phyloP scores from a whole-genome alignment of 2,888 invertebrate species.

The Dynastes grantii region DNA sequence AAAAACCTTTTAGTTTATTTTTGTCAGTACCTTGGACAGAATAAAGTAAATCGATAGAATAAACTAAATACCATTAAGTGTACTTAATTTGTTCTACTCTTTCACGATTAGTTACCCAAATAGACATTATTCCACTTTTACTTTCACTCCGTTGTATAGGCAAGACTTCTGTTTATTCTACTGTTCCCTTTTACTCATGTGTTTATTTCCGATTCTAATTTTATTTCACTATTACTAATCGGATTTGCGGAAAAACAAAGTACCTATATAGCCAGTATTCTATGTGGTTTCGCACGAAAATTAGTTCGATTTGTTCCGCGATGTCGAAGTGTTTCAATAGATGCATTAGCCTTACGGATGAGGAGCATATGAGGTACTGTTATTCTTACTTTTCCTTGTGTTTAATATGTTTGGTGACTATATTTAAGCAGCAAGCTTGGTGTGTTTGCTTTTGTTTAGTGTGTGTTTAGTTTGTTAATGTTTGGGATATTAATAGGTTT shows the following conservation, averaged over 20 bases:
- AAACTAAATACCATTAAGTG: neutral
- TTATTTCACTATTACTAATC: slow-evolving; percentile 38
- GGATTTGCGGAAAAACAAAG: slow-evolving; percentile 2
- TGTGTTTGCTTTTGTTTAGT: too few species aligned
- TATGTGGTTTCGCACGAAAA: slow-evolving; percentile 15
- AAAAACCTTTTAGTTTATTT: too few species aligned
- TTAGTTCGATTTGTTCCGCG: neutral
- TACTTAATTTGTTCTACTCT: neutral
- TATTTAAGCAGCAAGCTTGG: too few species aligned
- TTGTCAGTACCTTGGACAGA: too few species aligned
- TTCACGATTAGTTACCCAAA: neutral
- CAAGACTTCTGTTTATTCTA: neutral
- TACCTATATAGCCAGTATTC: slow-evolving; percentile 8
- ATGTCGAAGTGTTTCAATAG: slow-evolving; percentile 52
- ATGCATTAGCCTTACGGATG: slow-evolving; percentile 55
- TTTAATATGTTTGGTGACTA: neutral
- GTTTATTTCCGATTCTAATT: slow-evolving; percentile 40
- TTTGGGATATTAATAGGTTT: too few species aligned
- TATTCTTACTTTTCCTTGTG: neutral
- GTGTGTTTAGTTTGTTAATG: too few species aligned
- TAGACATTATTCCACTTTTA: neutral
- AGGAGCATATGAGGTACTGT: slow-evolving; percentile 55
- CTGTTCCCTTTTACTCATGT: slow-evolving; percentile 26
- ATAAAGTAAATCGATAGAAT: neutral
- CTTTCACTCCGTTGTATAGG: neutral